These are phyloP conservation scores for Hafferia zeledoni DNA, from an alignment of 2,797 vertebrate species.

Conservation along the genomic window DNA sequence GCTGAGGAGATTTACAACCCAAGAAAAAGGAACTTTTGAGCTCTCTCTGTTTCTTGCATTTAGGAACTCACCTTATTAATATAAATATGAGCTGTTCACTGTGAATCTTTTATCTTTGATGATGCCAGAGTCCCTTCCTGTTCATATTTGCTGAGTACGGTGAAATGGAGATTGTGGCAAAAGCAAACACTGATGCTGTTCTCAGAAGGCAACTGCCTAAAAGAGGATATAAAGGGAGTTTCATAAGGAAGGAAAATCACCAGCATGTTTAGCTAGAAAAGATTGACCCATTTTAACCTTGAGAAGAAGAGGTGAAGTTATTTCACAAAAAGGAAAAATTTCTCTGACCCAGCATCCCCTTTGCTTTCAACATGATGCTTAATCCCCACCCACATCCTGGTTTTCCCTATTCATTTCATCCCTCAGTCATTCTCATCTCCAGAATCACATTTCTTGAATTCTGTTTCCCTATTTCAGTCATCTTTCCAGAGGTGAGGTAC, in stretches of 20 bases:
- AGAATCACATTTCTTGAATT: not conserved
- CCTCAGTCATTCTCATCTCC: not conserved
- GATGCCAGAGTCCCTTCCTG: constrained; percentile 46
- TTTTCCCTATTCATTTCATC: not conserved
- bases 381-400: not conserved
- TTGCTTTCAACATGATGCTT: constrained; percentile 35
- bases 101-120: constrained; percentile 28
- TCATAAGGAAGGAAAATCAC: constrained; percentile 64
- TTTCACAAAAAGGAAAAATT: constrained; percentile 34
- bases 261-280: constrained; percentile 36
- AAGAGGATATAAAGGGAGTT: constrained; percentile 65
- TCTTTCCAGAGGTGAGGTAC: not conserved
- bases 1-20: constrained; percentile 16
- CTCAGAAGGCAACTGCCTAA: constrained; percentile 48
- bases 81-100: constrained; percentile 9
- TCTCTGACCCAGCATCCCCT: not conserved
- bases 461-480: not conserved
- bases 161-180: constrained; percentile 31
- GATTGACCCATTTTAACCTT: constrained; percentile 46
- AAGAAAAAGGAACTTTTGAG: not conserved
- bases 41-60: constrained; percentile 8
- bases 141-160: constrained; percentile 67
- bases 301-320: constrained; percentile 15
- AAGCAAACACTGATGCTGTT: constrained; percentile 4
- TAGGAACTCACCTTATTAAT: constrained; percentile 30